Percentiles rank a stretch among this genome's conserved stretches.
phyloP scores from a whole-genome alignment of 1,140 invertebrate species.

The Mamestra configurata region DNA sequence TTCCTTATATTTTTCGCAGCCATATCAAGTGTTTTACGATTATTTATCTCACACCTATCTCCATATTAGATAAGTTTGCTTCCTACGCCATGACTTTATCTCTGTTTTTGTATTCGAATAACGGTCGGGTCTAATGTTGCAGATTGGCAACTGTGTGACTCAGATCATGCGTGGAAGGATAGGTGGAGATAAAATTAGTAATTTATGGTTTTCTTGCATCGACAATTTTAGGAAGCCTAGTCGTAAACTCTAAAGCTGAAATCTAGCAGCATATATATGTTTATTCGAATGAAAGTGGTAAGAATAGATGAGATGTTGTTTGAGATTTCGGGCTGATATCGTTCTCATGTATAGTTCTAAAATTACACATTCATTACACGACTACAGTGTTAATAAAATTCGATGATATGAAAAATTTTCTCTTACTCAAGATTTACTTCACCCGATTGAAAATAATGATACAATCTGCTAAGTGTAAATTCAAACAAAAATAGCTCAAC shows the following conservation, averaged over 20 bases:
- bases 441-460: too few relatives aligned
- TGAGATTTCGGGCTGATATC: too few relatives aligned
- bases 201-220: not conserved
- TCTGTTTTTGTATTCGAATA: constrained; percentile 28
- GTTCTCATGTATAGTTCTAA: too few relatives aligned
- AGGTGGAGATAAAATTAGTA: constrained; percentile 1
- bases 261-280: not conserved
- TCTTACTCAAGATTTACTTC: too few relatives aligned
- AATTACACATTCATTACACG: too few relatives aligned
- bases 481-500: not conserved
- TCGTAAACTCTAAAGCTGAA: not conserved
- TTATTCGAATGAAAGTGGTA: too few relatives aligned
- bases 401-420: too few relatives aligned
- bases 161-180: not conserved
- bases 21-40: constrained; percentile 22
- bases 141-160: constrained; percentile 22
- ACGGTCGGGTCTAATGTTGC: constrained; percentile 16
- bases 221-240: not conserved
- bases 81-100: constrained; percentile 24
- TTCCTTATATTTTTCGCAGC: constrained; percentile 8
- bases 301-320: too few relatives aligned
- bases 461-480: too few relatives aligned
- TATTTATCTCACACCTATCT: constrained; percentile 38
- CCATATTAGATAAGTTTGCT: constrained; percentile 36
- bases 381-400: too few relatives aligned